A percentile compares a stretch with the other conserved stretches of the same genome.
These are phyloP conservation scores for Ramphastos sulfuratus DNA, from an alignment of 2,113 vertebrate genomes.

Conservation along the genomic window DNA sequence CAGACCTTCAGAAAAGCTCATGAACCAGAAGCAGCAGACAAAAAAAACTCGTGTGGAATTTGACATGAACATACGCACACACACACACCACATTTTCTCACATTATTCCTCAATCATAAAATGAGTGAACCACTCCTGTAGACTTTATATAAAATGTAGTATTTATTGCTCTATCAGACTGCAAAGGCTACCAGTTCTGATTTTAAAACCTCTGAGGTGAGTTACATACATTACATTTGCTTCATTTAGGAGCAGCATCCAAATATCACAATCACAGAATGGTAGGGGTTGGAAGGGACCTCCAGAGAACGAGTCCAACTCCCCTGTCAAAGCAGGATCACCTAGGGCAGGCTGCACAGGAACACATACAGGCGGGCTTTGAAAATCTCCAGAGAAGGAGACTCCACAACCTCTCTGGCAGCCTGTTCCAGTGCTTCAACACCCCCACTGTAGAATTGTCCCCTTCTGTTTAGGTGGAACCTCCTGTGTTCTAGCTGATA, in stretches of 20 bases:
- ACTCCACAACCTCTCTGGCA: no score
- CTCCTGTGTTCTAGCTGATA: no score
- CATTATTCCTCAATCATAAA: background rate
- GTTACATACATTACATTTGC: background rate
- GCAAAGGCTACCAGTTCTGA: background rate
- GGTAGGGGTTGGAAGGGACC: no score
- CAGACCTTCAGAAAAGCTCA: background rate
- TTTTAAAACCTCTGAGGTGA: background rate
- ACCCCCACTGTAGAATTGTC: no score
- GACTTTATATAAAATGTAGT: background rate
- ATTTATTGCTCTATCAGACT: background rate
- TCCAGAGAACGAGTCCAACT: no score
- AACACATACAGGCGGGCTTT: no score
- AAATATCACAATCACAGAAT: background rate
- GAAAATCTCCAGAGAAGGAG: no score
- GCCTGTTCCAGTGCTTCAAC: no score
- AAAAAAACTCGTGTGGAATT: background rate
- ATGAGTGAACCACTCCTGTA: background rate
- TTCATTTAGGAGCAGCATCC: background rate
- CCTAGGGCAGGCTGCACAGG: no score
- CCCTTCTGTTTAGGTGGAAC: no score
- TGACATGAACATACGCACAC: background rate
- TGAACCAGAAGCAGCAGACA: background rate
- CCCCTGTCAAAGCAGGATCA: no score
- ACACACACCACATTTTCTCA: background rate